A percentile compares a stretch with the other conserved stretches of the same genome.
phyloP scores from a whole-genome alignment of 2,797 vertebrate species.

The Muscicapa comitata region DNA sequence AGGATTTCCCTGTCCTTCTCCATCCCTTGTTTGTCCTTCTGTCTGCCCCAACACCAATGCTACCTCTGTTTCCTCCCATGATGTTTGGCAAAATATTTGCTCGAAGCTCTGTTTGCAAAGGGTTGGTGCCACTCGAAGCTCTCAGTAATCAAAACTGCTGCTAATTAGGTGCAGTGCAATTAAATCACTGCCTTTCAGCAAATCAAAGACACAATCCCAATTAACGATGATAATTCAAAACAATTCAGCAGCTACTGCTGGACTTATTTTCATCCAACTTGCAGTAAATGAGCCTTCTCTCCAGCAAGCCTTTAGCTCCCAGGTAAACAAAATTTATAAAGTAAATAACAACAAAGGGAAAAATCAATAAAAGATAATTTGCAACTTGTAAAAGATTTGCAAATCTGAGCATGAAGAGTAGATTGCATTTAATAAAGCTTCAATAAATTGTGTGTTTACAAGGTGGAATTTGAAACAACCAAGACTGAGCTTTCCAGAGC shows the following conservation, averaged over 20 bases:
- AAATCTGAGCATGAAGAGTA: neutral
- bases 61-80: neutral
- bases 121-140: neutral
- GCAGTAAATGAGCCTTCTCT: neutral
- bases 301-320: neutral
- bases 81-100: neutral
- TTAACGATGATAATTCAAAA: slow-evolving; percentile 41
- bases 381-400: neutral
- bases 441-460: neutral
- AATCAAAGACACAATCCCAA: neutral
- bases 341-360: neutral
- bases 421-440: neutral
- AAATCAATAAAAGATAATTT: slow-evolving; percentile 18
- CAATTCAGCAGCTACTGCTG: slow-evolving; percentile 1
- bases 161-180: neutral
- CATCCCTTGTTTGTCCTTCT: neutral
- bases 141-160: neutral
- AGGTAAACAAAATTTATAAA: neutral
- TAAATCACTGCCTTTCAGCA: neutral
- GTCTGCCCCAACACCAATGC: neutral
- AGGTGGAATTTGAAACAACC: neutral
- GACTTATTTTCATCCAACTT: neutral
- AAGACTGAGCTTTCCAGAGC: neutral
- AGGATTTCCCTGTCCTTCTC: neutral
- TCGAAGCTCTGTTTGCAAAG: neutral